These are phyloP conservation scores for Cephalopholis sonnerati DNA, from an alignment of 2,113 vertebrate species.

Conservation along the genomic window DNA sequence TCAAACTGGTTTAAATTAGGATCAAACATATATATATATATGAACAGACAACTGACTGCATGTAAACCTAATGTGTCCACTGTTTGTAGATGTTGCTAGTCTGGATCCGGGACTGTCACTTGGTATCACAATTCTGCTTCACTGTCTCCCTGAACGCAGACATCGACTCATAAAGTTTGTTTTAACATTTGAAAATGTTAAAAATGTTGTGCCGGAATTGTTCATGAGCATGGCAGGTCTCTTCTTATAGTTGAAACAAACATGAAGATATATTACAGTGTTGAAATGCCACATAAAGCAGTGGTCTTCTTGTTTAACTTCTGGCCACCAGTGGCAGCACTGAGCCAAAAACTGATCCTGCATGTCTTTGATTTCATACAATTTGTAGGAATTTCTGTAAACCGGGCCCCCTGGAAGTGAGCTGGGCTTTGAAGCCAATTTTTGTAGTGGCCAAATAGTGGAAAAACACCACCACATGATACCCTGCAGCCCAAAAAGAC, in stretches of 20 bases:
- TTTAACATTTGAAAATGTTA: background rate
- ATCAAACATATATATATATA: too few species aligned
- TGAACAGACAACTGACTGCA: too few species aligned
- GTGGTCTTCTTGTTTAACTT: background rate
- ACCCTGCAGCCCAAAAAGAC: too few species aligned
- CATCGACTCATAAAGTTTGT: background rate
- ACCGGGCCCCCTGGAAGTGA: too few species aligned
- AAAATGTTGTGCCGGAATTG: background rate
- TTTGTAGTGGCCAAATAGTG: too few species aligned
- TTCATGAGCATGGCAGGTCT: background rate
- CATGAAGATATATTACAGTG: background rate
- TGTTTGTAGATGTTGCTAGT: background rate
- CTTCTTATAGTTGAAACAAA: background rate
- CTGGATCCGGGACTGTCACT: background rate
- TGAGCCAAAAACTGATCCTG: too few species aligned
- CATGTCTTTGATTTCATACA: too few species aligned
- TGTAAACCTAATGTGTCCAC: background rate
- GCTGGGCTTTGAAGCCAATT: too few species aligned
- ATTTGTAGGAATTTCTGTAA: too few species aligned
- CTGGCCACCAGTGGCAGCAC: background rate
- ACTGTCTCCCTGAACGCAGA: background rate
- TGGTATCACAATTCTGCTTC: background rate
- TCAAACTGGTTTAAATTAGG: too few species aligned
- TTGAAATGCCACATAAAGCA: background rate
- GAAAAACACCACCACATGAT: too few species aligned